phyloP scores from a whole-genome alignment of 2,113 vertebrate species.

The Sakesphorus luctuosus region DNA sequence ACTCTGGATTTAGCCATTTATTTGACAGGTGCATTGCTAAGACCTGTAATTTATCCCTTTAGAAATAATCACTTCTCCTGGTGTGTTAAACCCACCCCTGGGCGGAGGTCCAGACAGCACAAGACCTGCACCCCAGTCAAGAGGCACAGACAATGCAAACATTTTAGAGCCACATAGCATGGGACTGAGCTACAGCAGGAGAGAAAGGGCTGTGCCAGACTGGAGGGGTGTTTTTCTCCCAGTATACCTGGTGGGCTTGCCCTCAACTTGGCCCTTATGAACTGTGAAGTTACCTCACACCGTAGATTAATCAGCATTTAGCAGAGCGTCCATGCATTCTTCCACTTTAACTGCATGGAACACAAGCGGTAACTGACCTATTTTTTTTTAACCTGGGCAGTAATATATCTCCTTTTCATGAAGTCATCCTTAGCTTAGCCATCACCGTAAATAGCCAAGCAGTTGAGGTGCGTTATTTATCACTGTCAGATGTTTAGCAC shows the following conservation, averaged over 20 bases:
- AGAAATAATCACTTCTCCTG: background rate
- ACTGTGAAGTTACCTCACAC: background rate
- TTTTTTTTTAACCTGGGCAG: background rate
- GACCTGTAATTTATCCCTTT: background rate
- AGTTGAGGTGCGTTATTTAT: background rate
- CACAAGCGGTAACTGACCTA: background rate
- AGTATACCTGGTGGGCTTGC: background rate
- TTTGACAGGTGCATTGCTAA: background rate
- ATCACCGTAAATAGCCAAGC: background rate
- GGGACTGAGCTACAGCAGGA: background rate
- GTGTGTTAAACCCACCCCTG: background rate
- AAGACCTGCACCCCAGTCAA: accelerated
- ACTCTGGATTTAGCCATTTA: background rate
- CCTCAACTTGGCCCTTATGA: background rate
- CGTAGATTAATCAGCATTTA: background rate
- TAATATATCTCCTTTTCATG: background rate
- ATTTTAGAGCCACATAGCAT: background rate
- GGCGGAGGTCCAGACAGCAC: background rate
- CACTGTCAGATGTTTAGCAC: background rate
- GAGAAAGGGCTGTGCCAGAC: background rate
- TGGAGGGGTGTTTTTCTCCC: background rate
- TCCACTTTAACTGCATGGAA: background rate
- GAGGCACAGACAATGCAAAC: accelerated
- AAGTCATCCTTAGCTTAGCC: background rate
- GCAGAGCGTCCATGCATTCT: background rate